Percentiles rank a stretch among this genome's conserved stretches.
These are phyloP conservation scores for Austrofundulus limnaeus DNA, from an alignment of 2,113 vertebrate species.

Conservation along the genomic window DNA sequence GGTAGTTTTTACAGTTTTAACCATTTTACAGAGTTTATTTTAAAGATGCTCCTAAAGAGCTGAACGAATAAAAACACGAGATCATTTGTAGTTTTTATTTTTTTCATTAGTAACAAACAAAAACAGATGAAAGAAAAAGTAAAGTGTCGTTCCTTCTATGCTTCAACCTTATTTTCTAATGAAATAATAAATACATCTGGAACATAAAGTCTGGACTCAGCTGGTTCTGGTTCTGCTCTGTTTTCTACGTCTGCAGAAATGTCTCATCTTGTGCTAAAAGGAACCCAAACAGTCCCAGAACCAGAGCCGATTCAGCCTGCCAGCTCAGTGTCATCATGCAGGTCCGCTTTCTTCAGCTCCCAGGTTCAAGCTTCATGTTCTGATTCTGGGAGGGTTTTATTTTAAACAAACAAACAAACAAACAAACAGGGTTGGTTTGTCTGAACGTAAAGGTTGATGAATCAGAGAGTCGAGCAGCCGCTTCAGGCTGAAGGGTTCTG, in stretches of 20 bases:
- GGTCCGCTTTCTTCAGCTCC: neutral
- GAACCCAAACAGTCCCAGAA: no score
- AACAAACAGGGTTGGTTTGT: conserved; percentile 34
- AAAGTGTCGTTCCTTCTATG: neutral
- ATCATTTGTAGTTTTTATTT: neutral
- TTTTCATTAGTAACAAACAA: neutral
- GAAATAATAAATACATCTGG: conserved; percentile 2
- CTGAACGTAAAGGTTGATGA: conserved; percentile 25
- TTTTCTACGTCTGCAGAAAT: neutral
- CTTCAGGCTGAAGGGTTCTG: conserved; percentile 90
- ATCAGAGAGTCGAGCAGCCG: neutral
- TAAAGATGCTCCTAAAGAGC: neutral
- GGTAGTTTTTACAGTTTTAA: no score
- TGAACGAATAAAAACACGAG: neutral
- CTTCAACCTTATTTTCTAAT: neutral
- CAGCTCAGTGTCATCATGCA: no score
- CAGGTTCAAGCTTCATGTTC: neutral
- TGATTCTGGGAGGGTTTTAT: neutral
- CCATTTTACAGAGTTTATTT: neutral
- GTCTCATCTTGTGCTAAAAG: no score
- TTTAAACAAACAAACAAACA: conserved; percentile 20
- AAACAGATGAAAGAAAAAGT: neutral
- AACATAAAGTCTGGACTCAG: no score
- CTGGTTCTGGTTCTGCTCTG: neutral
- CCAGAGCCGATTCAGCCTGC: no score